Percentiles rank a stretch among this genome's conserved stretches.
These are phyloP conservation scores for Ia io DNA, from an alignment of 2,113 vertebrate genomes.

Conservation along the genomic window DNA sequence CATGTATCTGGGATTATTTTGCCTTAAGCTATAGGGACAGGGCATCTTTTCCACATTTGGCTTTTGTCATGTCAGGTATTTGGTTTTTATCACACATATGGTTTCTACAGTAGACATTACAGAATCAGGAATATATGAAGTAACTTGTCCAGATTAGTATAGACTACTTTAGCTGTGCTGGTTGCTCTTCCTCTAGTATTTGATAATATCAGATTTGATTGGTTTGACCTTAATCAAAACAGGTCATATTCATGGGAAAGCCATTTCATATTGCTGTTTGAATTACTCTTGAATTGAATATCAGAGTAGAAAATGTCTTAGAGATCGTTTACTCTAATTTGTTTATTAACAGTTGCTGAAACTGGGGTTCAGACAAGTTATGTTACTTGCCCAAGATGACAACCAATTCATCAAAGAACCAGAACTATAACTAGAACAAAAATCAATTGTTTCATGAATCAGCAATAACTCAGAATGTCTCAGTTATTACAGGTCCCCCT, in stretches of 20 bases:
- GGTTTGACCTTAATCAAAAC: not conserved
- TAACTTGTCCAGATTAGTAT: not conserved
- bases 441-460: not conserved
- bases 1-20: not conserved
- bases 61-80: not conserved
- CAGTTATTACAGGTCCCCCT: not conserved
- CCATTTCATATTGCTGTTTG: not conserved
- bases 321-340: not conserved
- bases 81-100: not conserved
- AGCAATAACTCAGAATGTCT: not conserved
- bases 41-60: not conserved
- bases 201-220: not conserved
- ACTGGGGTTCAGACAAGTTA: not conserved
- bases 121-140: not conserved
- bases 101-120: rapidly evolving
- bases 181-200: not conserved
- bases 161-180: not conserved
- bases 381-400: not conserved
- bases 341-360: not conserved
- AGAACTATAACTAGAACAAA: not conserved
- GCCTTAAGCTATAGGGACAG: not conserved
- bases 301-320: not conserved
- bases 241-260: not conserved
- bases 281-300: not conserved
- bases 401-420: not conserved